Percentiles rank a stretch among this genome's conserved stretches.
Conservation (phyloP, 92 coral and sea anemone genomes). For the Parazoanthus atlanticus region DNA sequence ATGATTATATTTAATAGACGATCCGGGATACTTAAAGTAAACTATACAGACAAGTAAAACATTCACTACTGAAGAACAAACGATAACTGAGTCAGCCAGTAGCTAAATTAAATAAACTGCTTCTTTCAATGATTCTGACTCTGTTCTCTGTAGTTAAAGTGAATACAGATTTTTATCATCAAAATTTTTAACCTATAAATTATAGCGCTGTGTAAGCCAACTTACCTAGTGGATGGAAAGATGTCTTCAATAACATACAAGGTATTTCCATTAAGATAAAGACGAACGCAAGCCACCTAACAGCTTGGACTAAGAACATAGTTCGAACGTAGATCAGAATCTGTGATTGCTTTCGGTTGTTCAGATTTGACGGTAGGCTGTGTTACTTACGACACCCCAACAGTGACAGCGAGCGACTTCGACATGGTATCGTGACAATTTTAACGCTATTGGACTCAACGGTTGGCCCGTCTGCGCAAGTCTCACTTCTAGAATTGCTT, state of each 20-base stretch:
- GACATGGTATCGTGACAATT: background rate
- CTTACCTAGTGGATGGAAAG: background rate
- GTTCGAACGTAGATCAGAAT: background rate
- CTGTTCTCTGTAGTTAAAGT: background rate
- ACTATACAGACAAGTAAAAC: background rate
- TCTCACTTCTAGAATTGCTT: background rate
- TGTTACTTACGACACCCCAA: background rate
- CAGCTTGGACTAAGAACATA: background rate
- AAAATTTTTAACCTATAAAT: too few relatives aligned
- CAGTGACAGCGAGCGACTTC: background rate
- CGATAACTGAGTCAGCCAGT: background rate
- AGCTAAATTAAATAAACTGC: background rate
- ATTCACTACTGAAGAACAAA: background rate
- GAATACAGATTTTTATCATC: background rate
- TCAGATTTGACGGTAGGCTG: background rate
- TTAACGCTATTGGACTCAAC: background rate
- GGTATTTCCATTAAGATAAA: background rate
- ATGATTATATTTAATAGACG: too few relatives aligned
- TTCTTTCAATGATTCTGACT: background rate
- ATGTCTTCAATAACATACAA: background rate
- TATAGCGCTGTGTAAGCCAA: background rate
- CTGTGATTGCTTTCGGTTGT: background rate
- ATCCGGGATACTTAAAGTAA: too few relatives aligned
- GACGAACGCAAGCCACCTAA: background rate
- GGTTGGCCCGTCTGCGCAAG: background rate